Evolutionary conservation across 2,113 vertebrate species (phyloP).

Genomic region (Dromaius novaehollandiae): DNA sequence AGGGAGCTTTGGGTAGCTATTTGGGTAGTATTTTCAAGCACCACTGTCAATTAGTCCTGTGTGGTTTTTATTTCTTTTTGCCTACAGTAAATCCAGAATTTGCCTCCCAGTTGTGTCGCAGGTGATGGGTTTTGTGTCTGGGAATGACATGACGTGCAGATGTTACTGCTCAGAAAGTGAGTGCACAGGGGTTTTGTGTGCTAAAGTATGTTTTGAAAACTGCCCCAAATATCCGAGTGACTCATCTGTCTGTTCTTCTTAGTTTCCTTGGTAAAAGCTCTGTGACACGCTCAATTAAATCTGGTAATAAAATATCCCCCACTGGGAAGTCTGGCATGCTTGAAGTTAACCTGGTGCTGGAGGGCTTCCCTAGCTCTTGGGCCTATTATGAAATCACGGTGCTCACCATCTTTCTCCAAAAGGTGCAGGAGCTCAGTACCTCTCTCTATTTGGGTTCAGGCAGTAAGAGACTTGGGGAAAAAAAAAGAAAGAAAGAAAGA

Average conservation of each 20-base stretch:
- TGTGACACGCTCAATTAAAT: slow-evolving; percentile 10
- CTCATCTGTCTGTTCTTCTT: slow-evolving; percentile 11
- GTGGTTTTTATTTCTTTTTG: background rate
- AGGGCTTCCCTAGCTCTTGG: background rate
- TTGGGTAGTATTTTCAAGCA: background rate
- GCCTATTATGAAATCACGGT: background rate
- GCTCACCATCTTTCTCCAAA: background rate
- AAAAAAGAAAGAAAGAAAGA: background rate
- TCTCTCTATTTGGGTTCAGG: background rate
- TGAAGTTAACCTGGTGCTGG: background rate
- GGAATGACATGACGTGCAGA: background rate
- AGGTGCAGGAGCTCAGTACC: background rate
- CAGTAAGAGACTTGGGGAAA: background rate
- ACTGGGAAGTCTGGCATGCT: background rate
- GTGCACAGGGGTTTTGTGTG: fast-evolving
- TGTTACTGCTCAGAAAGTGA: background rate
- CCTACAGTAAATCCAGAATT: background rate
- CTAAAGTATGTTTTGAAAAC: background rate
- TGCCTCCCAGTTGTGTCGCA: background rate
- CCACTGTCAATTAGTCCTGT: background rate
- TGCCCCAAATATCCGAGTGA: background rate
- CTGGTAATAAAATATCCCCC: background rate
- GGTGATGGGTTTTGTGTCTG: background rate
- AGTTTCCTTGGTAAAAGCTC: slow-evolving; percentile 25
- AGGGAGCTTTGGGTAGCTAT: background rate